Evolutionary conservation across 2,888 invertebrate species (phyloP).

Genomic region (Pinctada fucata): DNA sequence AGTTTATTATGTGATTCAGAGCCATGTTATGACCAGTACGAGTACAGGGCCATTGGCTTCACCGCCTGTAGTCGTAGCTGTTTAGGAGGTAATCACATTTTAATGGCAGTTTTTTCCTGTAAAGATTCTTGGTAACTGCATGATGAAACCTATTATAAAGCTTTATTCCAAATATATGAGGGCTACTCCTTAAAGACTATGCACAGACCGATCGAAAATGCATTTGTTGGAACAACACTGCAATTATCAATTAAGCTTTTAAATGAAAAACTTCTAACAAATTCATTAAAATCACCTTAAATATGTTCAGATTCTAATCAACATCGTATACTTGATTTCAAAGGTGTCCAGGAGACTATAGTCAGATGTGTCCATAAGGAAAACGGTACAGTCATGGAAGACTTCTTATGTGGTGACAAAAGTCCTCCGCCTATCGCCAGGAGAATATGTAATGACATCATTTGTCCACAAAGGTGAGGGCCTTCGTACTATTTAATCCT

Average conservation of each 20-base stretch:
- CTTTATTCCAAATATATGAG: no score
- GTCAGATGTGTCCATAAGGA: constrained; percentile 60
- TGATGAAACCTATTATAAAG: no score
- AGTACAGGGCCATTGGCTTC: constrained; percentile 65
- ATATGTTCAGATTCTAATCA: no score
- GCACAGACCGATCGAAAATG: no score
- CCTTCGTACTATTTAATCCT: not conserved
- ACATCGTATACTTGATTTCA: not conserved
- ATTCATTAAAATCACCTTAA: no score
- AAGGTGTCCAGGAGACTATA: constrained; percentile 65
- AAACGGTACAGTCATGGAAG: constrained; percentile 49
- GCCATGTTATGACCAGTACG: constrained; percentile 66
- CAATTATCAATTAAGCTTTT: no score
- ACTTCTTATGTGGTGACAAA: constrained; percentile 56
- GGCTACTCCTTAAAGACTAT: no score
- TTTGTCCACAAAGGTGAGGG: constrained; percentile 89
- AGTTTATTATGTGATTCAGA: constrained; percentile 84
- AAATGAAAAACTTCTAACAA: no score
- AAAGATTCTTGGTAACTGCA: no score
- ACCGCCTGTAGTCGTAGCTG: constrained; percentile 94
- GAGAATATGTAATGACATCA: constrained; percentile 86
- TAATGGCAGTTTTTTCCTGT: not conserved
- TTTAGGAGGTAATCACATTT: constrained; percentile 83
- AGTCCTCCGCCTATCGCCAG: constrained; percentile 57
- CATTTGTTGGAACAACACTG: no score